Conservation (phyloP, 1,140 invertebrate species). For the Thereuonema tuberculata region DNA sequence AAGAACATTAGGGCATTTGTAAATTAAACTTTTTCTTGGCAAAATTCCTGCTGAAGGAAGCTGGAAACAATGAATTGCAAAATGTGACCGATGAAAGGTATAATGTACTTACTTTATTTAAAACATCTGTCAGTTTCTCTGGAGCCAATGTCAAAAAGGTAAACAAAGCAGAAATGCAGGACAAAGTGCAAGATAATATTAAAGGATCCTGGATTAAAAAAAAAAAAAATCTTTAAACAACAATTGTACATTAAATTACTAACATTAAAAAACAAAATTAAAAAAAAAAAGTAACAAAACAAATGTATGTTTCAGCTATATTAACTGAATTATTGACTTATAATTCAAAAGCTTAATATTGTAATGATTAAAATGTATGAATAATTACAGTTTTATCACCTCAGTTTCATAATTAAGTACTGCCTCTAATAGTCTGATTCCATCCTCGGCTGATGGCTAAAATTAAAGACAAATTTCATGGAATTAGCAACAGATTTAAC, state of each 20-base stretch:
- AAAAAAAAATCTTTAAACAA: neutral
- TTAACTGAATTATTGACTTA: no score
- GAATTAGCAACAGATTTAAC: no score
- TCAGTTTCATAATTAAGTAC: slow-evolving; percentile 58
- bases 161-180: slow-evolving; percentile 77
- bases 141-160: slow-evolving; percentile 76
- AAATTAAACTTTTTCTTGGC: no score
- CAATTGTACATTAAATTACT: neutral
- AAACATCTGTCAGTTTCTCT: slow-evolving; percentile 56
- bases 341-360: no score
- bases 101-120: slow-evolving; percentile 58
- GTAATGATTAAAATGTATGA: no score
- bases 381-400: slow-evolving; percentile 19
- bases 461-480: slow-evolving; percentile 16
- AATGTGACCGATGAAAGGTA: no score
- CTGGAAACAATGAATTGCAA: no score
- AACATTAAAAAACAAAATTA: neutral
- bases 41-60: no score
- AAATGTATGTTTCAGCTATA: no score
- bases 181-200: slow-evolving; percentile 62
- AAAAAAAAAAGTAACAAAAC: neutral
- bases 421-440: slow-evolving; percentile 54
- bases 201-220: slow-evolving; percentile 33
- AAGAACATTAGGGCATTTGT: no score
- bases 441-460: slow-evolving; percentile 48